Percentiles rank a stretch among this genome's conserved stretches.
Conservation (phyloP, 2,888 invertebrate species). For the Quadriops clusia region DNA sequence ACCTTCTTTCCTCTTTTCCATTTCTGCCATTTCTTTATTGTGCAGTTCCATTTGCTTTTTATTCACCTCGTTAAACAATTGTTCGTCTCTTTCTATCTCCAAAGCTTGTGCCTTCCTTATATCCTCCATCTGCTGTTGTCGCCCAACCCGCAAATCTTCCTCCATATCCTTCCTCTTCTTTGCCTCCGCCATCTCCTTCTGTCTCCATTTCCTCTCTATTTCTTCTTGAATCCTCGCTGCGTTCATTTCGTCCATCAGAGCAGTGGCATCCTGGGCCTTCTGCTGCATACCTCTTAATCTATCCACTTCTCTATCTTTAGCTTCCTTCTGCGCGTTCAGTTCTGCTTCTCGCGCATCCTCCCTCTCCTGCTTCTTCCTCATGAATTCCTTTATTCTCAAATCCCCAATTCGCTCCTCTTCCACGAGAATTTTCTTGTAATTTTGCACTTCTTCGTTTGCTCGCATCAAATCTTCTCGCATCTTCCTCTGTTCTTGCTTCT, state of each 20-base stretch:
- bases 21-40: conserved; percentile 34
- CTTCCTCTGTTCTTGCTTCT: conserved; percentile 40
- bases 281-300: conserved; percentile 40
- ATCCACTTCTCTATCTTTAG: conserved; percentile 51
- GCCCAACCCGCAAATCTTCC: conserved; percentile 35
- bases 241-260: conserved; percentile 40
- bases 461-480: conserved; percentile 48
- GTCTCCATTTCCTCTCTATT: conserved; percentile 55
- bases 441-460: conserved; percentile 49
- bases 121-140: conserved; percentile 40
- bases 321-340: conserved; percentile 40
- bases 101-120: conserved; percentile 51
- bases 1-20: conserved; percentile 31
- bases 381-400: conserved; percentile 49
- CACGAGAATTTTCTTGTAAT: conserved; percentile 48
- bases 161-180: conserved; percentile 43
- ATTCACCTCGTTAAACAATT: conserved; percentile 28
- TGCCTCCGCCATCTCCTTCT: conserved; percentile 50
- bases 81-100: conserved; percentile 50
- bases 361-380: conserved; percentile 47
- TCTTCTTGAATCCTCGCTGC: conserved; percentile 43
- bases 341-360: conserved; percentile 46
- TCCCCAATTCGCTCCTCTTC: conserved; percentile 56
- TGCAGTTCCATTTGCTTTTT: conserved; percentile 37
- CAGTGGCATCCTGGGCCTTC: conserved; percentile 40